A percentile compares a stretch with the other conserved stretches of the same genome.
These are phyloP conservation scores for Miltochrista miniata DNA, from an alignment of 2,888 invertebrate species.

Conservation along the genomic window DNA sequence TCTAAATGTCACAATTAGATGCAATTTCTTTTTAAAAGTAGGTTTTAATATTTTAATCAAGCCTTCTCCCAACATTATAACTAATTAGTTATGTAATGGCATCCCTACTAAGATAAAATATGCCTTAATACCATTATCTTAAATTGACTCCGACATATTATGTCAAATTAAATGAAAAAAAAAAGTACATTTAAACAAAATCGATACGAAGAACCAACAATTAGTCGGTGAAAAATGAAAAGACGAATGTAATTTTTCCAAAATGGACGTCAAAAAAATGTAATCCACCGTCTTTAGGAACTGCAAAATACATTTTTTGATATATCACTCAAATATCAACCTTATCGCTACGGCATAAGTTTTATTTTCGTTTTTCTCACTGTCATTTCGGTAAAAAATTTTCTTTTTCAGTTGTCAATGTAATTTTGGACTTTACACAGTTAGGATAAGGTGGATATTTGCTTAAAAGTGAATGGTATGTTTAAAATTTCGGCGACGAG, in stretches of 20 bases:
- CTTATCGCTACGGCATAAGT: fast-evolving
- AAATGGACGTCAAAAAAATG: slow-evolving; percentile 35
- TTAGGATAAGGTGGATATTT: background rate
- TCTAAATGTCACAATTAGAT: too few species aligned
- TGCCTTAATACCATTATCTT: background rate
- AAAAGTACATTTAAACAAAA: slow-evolving; percentile 18
- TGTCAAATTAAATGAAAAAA: slow-evolving; percentile 7
- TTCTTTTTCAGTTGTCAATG: background rate
- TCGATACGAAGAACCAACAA: slow-evolving; percentile 31
- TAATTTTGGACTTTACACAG: background rate
- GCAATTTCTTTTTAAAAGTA: too few species aligned
- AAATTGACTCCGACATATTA: slow-evolving; percentile 7
- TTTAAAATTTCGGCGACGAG: slow-evolving; percentile 14
- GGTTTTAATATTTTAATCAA: too few species aligned
- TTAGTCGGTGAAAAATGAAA: slow-evolving; percentile 33
- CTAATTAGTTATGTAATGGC: too few species aligned
- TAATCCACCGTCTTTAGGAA: background rate
- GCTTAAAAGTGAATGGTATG: slow-evolving; percentile 7
- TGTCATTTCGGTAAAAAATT: slow-evolving; percentile 1
- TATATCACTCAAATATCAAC: background rate
- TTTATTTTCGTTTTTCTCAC: background rate
- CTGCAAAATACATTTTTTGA: slow-evolving; percentile 7
- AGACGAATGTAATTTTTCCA: slow-evolving; percentile 41
- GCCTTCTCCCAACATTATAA: too few species aligned
- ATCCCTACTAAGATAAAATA: too few species aligned